Evolutionary conservation across 2,888 invertebrate genomes (phyloP), one percentile per base, ranked within the genome.

Genomic region (Acrobasis consociella): DNA sequence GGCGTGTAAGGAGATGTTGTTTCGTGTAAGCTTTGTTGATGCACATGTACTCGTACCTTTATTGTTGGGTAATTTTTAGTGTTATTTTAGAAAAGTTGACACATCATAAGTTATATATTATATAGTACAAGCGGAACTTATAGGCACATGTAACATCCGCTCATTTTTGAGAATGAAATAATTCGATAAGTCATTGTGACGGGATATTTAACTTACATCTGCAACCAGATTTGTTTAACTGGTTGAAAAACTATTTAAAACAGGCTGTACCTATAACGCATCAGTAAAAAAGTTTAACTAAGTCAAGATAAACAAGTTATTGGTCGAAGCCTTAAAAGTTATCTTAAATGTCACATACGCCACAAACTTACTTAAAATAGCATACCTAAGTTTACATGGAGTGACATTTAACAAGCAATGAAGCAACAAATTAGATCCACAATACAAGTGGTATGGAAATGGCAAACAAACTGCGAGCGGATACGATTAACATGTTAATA

Each of bases 401-500:
- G 9, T 51, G 51, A 51, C 37, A 50, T 56, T 50, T 49, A 50
- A 50, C 17, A 59, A 63, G 37, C 58, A 60, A 63, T 49, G 64
- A 59, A 63, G 37, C 58, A 60, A 63, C 52, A 65, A 62, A 68
- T 61, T 58, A 65, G 59, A 69, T 65, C 37, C 53, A 31, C n/a
- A 53, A n/a, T 63, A 72, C 68, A 70, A 69, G 68, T 67, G 59
- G 64, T 37, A 60, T 62, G 63, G 62, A 64, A 62, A 69, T 68
- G 53, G 64, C 65, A 69, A 66, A 73, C 70, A 74, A 73, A 74
- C 71, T 73, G 65, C 67, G 75, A 74, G 74, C 73, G 72, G 72
- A 74, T 69, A 70, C 76, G 76, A 81, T 82, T 78, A 80, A 77
- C 78, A 81, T 80, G 81, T 83, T 81, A 84, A 85, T 82, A 78